Evolutionary conservation across 2,113 vertebrate species (phyloP), one percentile per base, ranked within the genome.

Genomic region (Eudyptes chrysolophus): DNA sequence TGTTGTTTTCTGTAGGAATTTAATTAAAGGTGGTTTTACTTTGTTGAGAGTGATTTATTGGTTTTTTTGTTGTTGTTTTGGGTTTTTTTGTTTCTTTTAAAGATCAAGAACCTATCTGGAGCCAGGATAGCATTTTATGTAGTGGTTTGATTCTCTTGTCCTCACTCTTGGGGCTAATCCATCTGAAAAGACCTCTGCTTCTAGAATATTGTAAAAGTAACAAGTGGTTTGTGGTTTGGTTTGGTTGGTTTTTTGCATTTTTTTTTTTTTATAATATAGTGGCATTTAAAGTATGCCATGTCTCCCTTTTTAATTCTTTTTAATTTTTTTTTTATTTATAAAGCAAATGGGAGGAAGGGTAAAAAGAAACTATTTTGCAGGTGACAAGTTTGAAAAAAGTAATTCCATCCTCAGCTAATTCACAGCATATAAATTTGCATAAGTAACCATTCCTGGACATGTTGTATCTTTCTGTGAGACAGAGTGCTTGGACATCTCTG

Each of bases 1-100:
- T 96, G 62, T 94, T 96, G 94, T 93, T 98, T 98, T 97, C 95
- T 94, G 97, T 97, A 97, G 97, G 97, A 97, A 93, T 97, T 98
- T 96, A 97, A 98, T 98, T 98, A 98, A 98, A 98, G 79, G 92
- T 90, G 84, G 96, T 98, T 98, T 98, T 98, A 98, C 98, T 98
- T 98, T 98, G 96, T 98, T 93, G 74, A 85, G 64, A 93, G 58
- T 61, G 64, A 60, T 75, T 68, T 71, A 10, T 76, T 94, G 27
- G 27, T 51, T 44, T 49, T 49, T 21, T 54, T 92, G 7, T 29
- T 69, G 16, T 42, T 64, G 58, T 25, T 85, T 83, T 22, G 36
- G 13, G 2, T n/a, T 76, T 68, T 25, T 3, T 48, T 82, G 61
- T 82, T 94, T 89, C 70, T 98, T 83, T 84, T 90, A 72, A 68